Percentiles rank a stretch among this genome's conserved stretches.
These are phyloP conservation scores for Apodemia hepburni DNA, from an alignment of 2,888 invertebrate species.

Conservation along the genomic window DNA sequence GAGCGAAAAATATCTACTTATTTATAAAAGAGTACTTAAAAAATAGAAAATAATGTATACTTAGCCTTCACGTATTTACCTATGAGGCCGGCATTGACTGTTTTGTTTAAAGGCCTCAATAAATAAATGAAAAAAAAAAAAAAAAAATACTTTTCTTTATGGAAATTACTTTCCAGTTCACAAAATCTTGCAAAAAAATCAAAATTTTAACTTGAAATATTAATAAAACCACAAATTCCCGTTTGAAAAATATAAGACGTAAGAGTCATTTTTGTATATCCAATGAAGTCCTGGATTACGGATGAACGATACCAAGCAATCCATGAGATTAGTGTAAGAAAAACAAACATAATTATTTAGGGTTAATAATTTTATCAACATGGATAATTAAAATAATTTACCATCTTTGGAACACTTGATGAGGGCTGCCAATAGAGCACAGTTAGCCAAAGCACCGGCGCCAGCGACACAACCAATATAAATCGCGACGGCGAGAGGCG, in stretches of 20 bases:
- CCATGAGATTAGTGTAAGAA: not conserved
- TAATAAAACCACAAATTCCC: not conserved
- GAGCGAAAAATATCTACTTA: too few species aligned
- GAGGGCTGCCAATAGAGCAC: constrained; percentile 61
- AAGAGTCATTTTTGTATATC: not conserved
- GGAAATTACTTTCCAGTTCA: too few species aligned
- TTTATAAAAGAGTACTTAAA: too few species aligned
- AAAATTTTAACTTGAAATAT: too few species aligned
- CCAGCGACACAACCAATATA: constrained; percentile 62
- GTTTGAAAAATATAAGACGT: not conserved
- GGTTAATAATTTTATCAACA: not conserved
- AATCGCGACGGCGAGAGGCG: constrained; percentile 56
- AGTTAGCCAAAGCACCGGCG: constrained; percentile 65
- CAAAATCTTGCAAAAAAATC: too few species aligned
- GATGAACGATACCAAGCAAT: not conserved
- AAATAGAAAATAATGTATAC: too few species aligned
- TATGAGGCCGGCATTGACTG: too few species aligned
- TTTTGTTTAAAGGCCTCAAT: too few species aligned
- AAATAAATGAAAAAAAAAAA: too few species aligned
- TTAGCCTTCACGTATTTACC: too few species aligned
- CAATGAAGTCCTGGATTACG: not conserved
- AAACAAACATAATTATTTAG: too few species aligned
- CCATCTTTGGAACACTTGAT: constrained; percentile 70
- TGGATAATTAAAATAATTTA: constrained; percentile 39
- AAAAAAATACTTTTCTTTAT: too few species aligned